A percentile compares a stretch with the other conserved stretches of the same genome.
Evolutionary conservation across 1,140 invertebrate genomes (phyloP).

Genomic region (Antheraea mylitta): DNA sequence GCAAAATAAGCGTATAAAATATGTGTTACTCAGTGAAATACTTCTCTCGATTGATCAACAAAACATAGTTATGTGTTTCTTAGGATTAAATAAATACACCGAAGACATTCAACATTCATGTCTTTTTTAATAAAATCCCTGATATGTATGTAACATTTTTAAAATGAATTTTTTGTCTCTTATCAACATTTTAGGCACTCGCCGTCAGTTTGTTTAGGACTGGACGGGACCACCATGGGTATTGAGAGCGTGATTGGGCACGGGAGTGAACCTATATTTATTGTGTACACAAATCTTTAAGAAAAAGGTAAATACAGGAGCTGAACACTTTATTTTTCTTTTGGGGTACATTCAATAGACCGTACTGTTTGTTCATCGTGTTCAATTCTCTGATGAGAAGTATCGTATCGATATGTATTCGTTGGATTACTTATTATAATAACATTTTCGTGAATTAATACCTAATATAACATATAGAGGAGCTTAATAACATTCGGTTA

Average conservation of each 20-base stretch:
- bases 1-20: no score
- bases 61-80: no score
- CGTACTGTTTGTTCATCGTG: conserved; percentile 6
- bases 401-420: not conserved
- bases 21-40: no score
- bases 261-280: conserved; percentile 44
- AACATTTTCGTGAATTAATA: not conserved
- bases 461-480: no score
- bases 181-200: conserved; percentile 48
- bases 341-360: conserved; percentile 5
- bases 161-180: not conserved
- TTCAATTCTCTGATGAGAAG: conserved; percentile 7
- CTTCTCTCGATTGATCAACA: no score
- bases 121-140: not conserved
- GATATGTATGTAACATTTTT: not conserved
- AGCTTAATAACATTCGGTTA: no score
- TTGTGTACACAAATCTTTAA: conserved; percentile 64
- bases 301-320: conserved; percentile 49
- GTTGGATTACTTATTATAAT: not conserved
- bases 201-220: conserved; percentile 59
- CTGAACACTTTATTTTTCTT: conserved; percentile 39
- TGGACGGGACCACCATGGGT: conserved; percentile 39
- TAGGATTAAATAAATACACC: no score
- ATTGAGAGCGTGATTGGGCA: conserved; percentile 60
- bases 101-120: no score